These are phyloP conservation scores for Barnardius zonarius DNA, from an alignment of 2,113 vertebrate genomes.

Conservation along the genomic window DNA sequence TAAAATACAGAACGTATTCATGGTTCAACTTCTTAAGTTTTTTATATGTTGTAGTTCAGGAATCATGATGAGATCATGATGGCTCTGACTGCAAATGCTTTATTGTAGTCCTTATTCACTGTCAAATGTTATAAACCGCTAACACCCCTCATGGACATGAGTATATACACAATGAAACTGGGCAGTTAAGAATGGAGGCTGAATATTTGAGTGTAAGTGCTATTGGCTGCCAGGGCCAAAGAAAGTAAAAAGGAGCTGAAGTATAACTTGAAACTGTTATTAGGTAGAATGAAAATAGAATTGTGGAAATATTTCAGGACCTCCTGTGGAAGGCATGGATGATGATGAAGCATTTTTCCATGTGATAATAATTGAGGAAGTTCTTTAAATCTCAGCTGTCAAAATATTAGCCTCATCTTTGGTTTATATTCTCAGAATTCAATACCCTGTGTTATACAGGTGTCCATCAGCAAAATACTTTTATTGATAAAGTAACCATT, in stretches of 20 bases:
- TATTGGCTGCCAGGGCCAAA: not conserved
- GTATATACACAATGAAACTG: not conserved
- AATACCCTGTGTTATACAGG: not conserved
- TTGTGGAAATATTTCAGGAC: not conserved
- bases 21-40: not conserved
- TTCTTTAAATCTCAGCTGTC: not conserved
- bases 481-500: not conserved
- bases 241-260: not conserved
- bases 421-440: not conserved
- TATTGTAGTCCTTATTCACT: not conserved
- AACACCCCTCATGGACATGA: not conserved
- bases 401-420: not conserved
- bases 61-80: not conserved
- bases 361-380: not conserved
- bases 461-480: not conserved
- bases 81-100: not conserved
- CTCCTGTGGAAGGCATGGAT: not conserved
- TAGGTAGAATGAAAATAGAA: not conserved
- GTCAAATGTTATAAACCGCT: not conserved
- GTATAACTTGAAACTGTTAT: not conserved
- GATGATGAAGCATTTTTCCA: not conserved
- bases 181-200: not conserved
- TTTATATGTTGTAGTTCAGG: not conserved
- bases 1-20: not conserved
- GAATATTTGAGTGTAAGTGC: not conserved